A percentile compares a stretch with the other conserved stretches of the same genome.
phyloP scores from a whole-genome alignment of 1,140 invertebrate species.

The Caenorhabditis brenneri region DNA sequence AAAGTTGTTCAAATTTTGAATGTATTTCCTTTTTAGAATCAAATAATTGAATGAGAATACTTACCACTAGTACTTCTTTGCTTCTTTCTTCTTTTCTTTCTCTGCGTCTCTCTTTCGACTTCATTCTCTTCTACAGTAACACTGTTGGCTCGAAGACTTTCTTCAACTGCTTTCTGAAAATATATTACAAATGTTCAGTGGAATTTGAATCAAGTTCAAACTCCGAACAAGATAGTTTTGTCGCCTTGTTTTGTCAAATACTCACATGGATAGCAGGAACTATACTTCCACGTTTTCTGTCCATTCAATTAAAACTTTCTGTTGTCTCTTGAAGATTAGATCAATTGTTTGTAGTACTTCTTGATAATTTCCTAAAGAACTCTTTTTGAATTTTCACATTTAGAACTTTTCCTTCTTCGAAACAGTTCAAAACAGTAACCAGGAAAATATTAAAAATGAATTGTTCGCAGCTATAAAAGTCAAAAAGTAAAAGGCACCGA shows the following conservation, averaged over 20 bases:
- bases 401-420: too few species aligned
- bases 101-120: slow-evolving; percentile 8
- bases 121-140: slow-evolving; percentile 37
- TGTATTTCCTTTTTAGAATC: too few species aligned
- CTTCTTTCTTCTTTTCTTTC: slow-evolving; percentile 10
- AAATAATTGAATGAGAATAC: neutral
- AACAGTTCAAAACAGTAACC: too few species aligned
- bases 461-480: neutral
- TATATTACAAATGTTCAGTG: neutral
- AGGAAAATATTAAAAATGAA: neutral
- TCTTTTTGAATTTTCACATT: too few species aligned
- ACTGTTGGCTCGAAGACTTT: slow-evolving; percentile 23
- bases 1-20: too few species aligned
- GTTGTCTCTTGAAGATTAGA: neutral
- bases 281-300: slow-evolving; percentile 36
- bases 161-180: slow-evolving; percentile 28
- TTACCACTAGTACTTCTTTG: slow-evolving; percentile 7
- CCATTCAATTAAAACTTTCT: slow-evolving; percentile 15
- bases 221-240: neutral
- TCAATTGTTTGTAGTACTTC: neutral
- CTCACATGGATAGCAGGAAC: slow-evolving; percentile 22
- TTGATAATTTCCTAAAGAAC: too few species aligned
- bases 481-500: slow-evolving; percentile 2
- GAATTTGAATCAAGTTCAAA: too few species aligned
- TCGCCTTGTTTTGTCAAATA: neutral